phyloP scores from a whole-genome alignment of 2,888 invertebrate genomes.

The Germaria angustata region DNA sequence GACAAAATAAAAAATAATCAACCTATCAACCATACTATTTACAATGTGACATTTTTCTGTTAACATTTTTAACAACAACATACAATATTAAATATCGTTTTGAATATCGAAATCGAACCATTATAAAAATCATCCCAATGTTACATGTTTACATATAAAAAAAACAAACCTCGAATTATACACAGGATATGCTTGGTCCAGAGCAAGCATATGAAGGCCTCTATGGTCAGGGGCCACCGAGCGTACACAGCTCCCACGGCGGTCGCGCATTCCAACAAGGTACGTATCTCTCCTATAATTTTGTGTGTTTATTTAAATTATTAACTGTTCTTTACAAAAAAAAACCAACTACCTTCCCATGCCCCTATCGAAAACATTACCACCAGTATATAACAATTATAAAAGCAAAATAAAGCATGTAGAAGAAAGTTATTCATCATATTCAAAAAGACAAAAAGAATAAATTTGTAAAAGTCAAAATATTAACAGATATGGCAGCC shows the following conservation, averaged over 20 bases:
- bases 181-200: conserved; percentile 86
- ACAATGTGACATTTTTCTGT: conserved; percentile 65
- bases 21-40: conserved; percentile 58
- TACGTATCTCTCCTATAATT: conserved; percentile 81
- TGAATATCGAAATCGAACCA: conserved; percentile 60
- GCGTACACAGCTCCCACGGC: conserved; percentile 89
- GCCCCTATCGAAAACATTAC: conserved; percentile 46
- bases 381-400: conserved; percentile 45
- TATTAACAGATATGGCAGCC: conserved; percentile 24
- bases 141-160: conserved; percentile 60
- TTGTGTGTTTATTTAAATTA: conserved; percentile 41
- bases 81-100: conserved; percentile 53
- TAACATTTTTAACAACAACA: conserved; percentile 62
- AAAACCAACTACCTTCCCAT: conserved; percentile 15
- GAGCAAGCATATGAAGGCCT: conserved; percentile 96
- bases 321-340: conserved; percentile 49
- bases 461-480: conserved; percentile 53
- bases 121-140: conserved; percentile 62
- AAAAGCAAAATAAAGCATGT: conserved; percentile 51
- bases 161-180: conserved; percentile 57
- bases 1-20: conserved; percentile 38
- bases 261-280: conserved; percentile 92
- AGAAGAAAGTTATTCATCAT: conserved; percentile 61
- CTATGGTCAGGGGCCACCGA: conserved; percentile 94
- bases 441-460: conserved; percentile 55